A percentile compares a stretch with the other conserved stretches of the same genome.
Evolutionary conservation across 1,140 invertebrate genomes (phyloP).

Genomic region (Anastrepha obliqua): DNA sequence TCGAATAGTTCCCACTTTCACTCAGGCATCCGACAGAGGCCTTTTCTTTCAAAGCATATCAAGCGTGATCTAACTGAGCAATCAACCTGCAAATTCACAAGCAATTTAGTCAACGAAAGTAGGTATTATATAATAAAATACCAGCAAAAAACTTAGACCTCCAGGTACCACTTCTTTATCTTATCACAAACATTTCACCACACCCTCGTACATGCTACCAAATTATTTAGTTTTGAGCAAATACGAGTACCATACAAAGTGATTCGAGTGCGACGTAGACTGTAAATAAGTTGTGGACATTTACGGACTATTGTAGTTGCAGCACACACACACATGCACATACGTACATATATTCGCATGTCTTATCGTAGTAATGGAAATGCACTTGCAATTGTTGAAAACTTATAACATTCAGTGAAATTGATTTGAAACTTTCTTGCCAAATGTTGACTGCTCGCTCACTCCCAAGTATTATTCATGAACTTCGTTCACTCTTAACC

Average conservation of each 20-base stretch:
- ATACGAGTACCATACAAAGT: not conserved
- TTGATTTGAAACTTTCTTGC: constrained; percentile 42
- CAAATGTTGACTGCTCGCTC: not conserved
- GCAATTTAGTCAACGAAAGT: too few relatives aligned
- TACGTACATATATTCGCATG: not conserved
- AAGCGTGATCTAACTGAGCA: too few relatives aligned
- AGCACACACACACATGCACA: not conserved
- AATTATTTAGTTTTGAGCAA: constrained; percentile 17
- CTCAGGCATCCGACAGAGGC: too few relatives aligned
- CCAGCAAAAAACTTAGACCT: too few relatives aligned
- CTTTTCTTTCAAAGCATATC: too few relatives aligned
- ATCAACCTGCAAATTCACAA: too few relatives aligned
- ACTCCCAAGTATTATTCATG: not conserved
- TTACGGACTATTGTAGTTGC: not conserved
- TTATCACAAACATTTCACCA: not conserved
- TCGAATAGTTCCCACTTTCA: too few relatives aligned
- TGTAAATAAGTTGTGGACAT: constrained; percentile 22
- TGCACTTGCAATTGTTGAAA: constrained; percentile 41
- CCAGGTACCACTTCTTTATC: too few relatives aligned
- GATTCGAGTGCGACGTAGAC: not conserved
- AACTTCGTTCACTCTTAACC: not conserved
- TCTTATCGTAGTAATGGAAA: constrained; percentile 13
- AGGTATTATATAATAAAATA: too few relatives aligned
- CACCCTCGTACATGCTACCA: not conserved
- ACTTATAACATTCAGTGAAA: constrained; percentile 30